phyloP scores from a whole-genome alignment of 2,113 vertebrate genomes.

The Varanus komodoensis region DNA sequence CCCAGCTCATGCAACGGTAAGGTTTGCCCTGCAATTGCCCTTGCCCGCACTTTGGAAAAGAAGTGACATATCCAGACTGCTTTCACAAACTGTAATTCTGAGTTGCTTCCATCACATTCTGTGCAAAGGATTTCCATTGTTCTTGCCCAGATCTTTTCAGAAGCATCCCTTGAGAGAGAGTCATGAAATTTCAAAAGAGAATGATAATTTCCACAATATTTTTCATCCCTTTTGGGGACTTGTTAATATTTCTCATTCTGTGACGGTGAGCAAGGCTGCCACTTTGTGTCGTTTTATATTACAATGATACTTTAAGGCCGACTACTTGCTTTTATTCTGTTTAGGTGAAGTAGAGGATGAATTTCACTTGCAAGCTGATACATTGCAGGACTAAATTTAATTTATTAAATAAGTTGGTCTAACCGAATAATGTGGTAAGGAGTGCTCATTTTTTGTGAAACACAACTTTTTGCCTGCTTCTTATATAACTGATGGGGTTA shows the following conservation, averaged over 20 bases:
- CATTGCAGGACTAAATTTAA: not conserved
- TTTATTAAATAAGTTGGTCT: not conserved
- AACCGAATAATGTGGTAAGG: not conserved
- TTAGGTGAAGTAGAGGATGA: not conserved
- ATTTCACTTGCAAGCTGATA: not conserved
- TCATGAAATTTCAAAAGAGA: not conserved
- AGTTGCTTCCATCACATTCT: not conserved
- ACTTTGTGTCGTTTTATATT: not conserved
- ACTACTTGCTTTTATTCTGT: not conserved
- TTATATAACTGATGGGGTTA: not conserved
- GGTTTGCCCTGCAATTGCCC: not conserved
- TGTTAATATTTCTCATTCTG: not conserved
- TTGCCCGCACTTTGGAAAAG: not conserved
- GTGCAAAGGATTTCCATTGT: not conserved
- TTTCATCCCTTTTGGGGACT: not conserved
- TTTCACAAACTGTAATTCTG: not conserved
- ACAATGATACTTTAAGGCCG: rapidly evolving
- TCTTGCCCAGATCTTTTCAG: not conserved
- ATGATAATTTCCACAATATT: not conserved
- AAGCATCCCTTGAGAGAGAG: not conserved
- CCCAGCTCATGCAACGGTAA: too few species aligned
- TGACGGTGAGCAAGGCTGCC: not conserved
- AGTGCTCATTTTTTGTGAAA: not conserved
- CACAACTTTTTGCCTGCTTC: not conserved
- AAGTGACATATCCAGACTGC: not conserved